Base-by-base conservation (phyloP, 1,140 invertebrate species). In the Leptinotarsa lineolata region DNA sequence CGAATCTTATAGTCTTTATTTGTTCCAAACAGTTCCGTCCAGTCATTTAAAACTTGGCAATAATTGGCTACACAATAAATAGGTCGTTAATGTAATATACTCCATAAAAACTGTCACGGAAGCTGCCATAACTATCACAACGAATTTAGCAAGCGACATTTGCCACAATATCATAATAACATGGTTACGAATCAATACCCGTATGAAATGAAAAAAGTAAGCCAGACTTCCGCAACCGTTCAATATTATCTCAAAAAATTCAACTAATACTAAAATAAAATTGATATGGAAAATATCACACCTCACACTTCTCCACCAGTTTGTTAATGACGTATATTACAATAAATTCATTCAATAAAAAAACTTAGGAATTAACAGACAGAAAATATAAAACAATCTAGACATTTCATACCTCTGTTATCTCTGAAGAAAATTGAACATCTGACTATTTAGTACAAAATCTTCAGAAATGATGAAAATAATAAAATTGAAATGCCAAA, bases 61-160 rank as follows among this genome's bases (percentile, higher is more conserved):
- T 54, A 54, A 54, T 54, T 54, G 48, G 48, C 48, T 54, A 54
- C 48, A 54, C 48, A 54, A 54, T 54, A 54, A 54, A 54, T 54
- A 54, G 48, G 16, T 54, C 15, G 48, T 54, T 54, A 54, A 54
- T 54, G n/a, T 54, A 39, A 39, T 39, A 39, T 39, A 39, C 30
- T 39, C n/a, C 48, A 15, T 54, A 13, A 5, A 54, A 54, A 54
- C 48, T 18, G 48, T 54, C 48, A 13, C 48, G n/a, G 48, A 18
- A 54, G 48, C 48, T 8, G 15, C n/a, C 48, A 8, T 4, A 16
- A 54, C n/a, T 54, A 54, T 54, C 48, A 54, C 48, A 54, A 54
- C 0, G n/a, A 54, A 54, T 18, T 16, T 18, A 16, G 6, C 15
- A 54, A 16, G 15, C 48, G 48, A 54, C 15, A 54, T 54, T 54